phyloP scores from a whole-genome alignment of 2,113 vertebrate genomes.

The Hippocampus mohnikei region DNA sequence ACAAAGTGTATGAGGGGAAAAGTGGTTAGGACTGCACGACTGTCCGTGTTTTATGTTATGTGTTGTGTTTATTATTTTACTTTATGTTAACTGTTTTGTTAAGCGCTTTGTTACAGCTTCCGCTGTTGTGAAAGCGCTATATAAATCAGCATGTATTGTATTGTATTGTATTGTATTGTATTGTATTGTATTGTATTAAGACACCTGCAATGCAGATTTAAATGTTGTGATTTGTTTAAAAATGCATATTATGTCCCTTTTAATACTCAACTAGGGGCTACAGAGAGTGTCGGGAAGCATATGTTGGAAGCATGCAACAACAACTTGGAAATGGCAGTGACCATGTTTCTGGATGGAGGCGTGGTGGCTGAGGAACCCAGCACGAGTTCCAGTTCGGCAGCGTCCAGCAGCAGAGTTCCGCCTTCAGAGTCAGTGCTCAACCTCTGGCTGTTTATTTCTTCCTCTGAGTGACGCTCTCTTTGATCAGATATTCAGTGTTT shows the following conservation, averaged over 20 bases:
- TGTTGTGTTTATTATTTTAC: too few species aligned
- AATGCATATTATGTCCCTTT: not conserved
- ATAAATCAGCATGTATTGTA: too few species aligned
- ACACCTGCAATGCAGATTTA: not conserved
- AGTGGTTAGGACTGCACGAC: too few species aligned
- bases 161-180: too few species aligned
- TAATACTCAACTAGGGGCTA: slow-evolving; percentile 79
- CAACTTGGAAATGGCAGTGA: slow-evolving; percentile 98
- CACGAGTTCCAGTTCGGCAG: slow-evolving; percentile 88
- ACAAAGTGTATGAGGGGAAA: too few species aligned
- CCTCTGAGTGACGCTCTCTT: not conserved
- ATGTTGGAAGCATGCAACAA: slow-evolving; percentile 98
- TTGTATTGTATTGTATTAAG: too few species aligned
- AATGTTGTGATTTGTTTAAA: not conserved
- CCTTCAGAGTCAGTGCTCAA: slow-evolving; percentile 79
- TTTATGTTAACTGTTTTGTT: too few species aligned
- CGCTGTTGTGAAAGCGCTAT: too few species aligned
- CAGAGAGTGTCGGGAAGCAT: slow-evolving; percentile 92
- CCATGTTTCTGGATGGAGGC: slow-evolving; percentile 97
- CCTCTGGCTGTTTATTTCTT: not conserved
- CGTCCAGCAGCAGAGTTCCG: slow-evolving; percentile 79
- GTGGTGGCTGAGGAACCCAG: slow-evolving; percentile 94
- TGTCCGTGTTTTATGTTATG: too few species aligned
- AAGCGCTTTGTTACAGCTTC: too few species aligned
- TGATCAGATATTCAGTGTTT: slow-evolving; percentile 6